A percentile compares a stretch with the other conserved stretches of the same genome.
Evolutionary conservation across 2,113 vertebrate species (phyloP).

Genomic region (Tetraodon nigroviridis): DNA sequence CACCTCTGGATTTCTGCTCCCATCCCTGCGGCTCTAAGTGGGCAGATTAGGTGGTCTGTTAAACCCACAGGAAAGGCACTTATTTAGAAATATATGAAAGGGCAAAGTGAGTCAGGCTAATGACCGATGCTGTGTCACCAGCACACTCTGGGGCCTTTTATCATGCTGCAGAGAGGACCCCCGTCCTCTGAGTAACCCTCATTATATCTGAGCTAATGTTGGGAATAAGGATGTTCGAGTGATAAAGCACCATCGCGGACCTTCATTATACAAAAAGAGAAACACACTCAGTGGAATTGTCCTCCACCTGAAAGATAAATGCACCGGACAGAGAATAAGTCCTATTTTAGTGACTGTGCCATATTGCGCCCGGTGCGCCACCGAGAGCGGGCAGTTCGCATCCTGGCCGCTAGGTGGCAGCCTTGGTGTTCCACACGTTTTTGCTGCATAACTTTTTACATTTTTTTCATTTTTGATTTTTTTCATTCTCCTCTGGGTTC

Average conservation of each 20-base stretch:
- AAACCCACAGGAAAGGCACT: constrained; percentile 66
- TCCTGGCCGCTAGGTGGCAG: constrained; percentile 56
- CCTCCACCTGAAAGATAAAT: constrained; percentile 67
- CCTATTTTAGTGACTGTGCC: constrained; percentile 53
- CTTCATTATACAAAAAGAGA: constrained; percentile 72
- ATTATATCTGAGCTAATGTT: constrained; percentile 75
- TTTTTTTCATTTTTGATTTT: neutral
- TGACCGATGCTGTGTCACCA: constrained; percentile 70
- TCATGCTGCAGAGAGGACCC: constrained; percentile 61
- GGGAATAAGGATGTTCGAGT: constrained; percentile 68
- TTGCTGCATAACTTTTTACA: constrained; percentile 5
- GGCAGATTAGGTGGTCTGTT: constrained; percentile 71
- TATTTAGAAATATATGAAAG: constrained; percentile 75
- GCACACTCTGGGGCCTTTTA: constrained; percentile 63
- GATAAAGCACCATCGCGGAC: constrained; percentile 70
- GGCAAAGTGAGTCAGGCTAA: constrained; percentile 68
- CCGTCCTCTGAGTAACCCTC: constrained; percentile 75
- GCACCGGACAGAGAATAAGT: constrained; percentile 61
- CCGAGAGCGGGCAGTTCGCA: neutral
- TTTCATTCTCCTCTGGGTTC: neutral
- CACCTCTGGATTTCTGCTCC: constrained; percentile 43
- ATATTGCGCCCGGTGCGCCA: constrained; percentile 19
- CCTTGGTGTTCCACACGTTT: constrained; percentile 40
- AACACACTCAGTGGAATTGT: constrained; percentile 70
- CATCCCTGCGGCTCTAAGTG: constrained; percentile 54